These are phyloP conservation scores for Chironomus riparius DNA, from an alignment of 2,888 invertebrate genomes.

Conservation along the genomic window DNA sequence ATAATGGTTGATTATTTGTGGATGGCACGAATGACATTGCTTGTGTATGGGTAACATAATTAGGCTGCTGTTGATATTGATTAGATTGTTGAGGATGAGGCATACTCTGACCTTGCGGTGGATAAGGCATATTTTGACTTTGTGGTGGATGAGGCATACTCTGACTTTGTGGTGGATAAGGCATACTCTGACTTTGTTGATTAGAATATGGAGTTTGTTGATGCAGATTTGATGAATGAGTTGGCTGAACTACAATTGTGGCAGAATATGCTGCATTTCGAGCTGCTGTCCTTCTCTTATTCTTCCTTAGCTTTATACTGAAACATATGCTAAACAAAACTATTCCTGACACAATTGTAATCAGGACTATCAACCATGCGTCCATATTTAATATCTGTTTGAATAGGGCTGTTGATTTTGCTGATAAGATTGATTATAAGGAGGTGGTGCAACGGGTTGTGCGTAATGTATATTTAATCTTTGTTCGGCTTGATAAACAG, in stretches of 20 bases:
- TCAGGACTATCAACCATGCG: not conserved
- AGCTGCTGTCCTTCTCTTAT: not conserved
- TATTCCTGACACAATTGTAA: not conserved
- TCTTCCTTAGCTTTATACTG: not conserved
- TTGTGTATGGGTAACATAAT: not conserved
- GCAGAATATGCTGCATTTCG: not conserved
- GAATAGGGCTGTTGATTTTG: not conserved
- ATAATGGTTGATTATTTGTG: not conserved
- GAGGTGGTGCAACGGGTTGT: not conserved
- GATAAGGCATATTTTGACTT: too few relatives aligned
- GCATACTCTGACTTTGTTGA: too few relatives aligned
- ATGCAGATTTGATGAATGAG: not conserved
- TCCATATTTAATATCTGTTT: not conserved
- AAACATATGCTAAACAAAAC: not conserved
- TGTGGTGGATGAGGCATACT: not conserved
- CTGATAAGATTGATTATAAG: not conserved
- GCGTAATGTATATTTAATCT: slow-evolving; percentile 2
- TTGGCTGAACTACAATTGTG: not conserved
- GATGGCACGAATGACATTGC: not conserved
- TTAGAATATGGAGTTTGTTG: too few relatives aligned
- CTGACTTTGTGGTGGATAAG: too few relatives aligned
- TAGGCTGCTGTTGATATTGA: not conserved
- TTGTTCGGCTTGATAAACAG: not conserved
- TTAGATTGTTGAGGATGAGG: not conserved
- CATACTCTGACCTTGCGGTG: not conserved